A percentile compares a stretch with the other conserved stretches of the same genome.
These are phyloP conservation scores for Rhabdomys dilectus DNA, from an alignment of 2,113 vertebrate genomes.

Conservation along the genomic window DNA sequence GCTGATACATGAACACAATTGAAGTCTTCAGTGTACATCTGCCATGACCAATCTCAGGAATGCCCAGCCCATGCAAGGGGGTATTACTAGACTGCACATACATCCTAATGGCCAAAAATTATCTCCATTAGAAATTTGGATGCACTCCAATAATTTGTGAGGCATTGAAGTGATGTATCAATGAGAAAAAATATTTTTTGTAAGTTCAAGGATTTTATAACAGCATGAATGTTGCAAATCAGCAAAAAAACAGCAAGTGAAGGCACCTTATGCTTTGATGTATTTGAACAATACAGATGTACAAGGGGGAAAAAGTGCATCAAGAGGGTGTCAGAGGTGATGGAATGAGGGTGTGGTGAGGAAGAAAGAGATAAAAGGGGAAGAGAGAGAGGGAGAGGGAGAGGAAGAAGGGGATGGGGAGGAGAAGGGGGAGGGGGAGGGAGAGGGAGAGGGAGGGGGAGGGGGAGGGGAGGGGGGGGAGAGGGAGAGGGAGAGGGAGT, in stretches of 20 bases:
- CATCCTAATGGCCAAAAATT: background rate
- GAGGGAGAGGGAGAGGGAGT: too few relatives aligned
- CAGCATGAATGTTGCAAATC: background rate
- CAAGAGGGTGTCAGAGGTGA: background rate
- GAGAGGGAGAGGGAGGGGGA: too few relatives aligned
- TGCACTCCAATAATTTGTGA: background rate
- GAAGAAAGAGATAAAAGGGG: background rate
- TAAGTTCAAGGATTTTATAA: background rate
- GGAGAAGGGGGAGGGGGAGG: too few relatives aligned
- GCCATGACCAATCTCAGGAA: background rate
- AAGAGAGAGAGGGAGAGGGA: background rate
- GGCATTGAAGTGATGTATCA: background rate
- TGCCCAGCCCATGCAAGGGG: background rate
- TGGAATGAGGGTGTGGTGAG: fast-evolving
- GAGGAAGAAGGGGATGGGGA: too few relatives aligned
- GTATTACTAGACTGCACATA: background rate
- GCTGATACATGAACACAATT: background rate
- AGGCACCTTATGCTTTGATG: background rate
- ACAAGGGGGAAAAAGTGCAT: background rate
- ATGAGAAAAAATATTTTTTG: background rate
- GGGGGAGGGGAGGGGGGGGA: too few relatives aligned
- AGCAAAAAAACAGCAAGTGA: background rate
- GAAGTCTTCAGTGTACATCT: background rate
- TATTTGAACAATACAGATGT: background rate
- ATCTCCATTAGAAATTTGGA: background rate